Evolutionary conservation across 2,888 invertebrate species (phyloP).

Genomic region (Caenorhabditis doughertyi): DNA sequence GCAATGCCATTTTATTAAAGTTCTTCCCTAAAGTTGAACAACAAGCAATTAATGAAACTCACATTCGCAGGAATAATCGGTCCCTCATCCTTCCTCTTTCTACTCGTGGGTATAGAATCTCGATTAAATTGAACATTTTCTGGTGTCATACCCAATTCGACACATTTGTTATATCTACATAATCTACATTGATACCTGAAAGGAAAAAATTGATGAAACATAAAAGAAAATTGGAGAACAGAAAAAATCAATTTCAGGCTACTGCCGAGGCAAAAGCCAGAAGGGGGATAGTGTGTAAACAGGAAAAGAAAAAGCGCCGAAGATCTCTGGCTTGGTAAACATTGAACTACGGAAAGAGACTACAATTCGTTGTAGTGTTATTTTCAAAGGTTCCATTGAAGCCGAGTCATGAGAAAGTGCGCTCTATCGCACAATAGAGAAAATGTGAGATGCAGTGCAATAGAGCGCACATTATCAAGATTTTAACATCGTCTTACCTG

Average conservation of each 20-base stretch:
- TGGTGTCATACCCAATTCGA: conserved; percentile 64
- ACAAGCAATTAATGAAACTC: neutral
- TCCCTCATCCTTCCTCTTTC: neutral
- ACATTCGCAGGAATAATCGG: neutral
- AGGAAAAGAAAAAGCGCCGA: neutral
- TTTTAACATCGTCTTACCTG: neutral
- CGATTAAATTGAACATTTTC: conserved; percentile 56
- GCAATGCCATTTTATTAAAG: neutral
- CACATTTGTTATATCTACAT: conserved; percentile 67
- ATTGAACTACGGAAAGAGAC: neutral
- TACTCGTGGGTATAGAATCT: neutral
- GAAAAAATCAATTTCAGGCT: neutral
- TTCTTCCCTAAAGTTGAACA: neutral
- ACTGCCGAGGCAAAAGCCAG: neutral
- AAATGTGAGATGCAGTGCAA: too few relatives aligned
- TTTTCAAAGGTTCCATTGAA: too few relatives aligned
- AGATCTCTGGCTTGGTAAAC: too few relatives aligned
- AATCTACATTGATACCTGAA: conserved; percentile 61
- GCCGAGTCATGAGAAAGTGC: too few relatives aligned
- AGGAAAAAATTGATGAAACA: neutral
- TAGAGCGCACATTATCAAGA: too few relatives aligned
- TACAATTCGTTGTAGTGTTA: too few relatives aligned
- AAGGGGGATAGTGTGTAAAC: neutral
- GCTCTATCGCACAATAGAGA: too few relatives aligned
- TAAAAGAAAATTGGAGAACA: neutral